These are phyloP conservation scores for Xiphophorus maculatus DNA, from an alignment of 2,113 vertebrate genomes.

Conservation along the genomic window DNA sequence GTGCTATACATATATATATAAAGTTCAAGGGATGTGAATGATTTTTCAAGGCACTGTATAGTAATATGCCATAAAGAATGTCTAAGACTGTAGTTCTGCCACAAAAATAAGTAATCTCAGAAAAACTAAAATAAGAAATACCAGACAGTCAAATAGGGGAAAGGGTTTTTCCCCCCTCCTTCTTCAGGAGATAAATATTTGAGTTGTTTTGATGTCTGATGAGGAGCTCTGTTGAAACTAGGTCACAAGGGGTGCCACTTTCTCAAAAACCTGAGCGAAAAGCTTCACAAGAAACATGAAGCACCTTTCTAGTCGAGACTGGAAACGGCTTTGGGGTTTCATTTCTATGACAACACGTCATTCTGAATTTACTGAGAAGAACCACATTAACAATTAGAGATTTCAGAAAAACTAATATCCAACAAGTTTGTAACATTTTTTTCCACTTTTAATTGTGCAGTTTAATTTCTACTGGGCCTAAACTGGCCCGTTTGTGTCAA, in stretches of 20 bases:
- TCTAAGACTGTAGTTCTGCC: slow-evolving; percentile 24
- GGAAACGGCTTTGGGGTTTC: slow-evolving; percentile 20
- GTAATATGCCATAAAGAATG: background rate
- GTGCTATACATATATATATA: too few species aligned
- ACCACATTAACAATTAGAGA: slow-evolving; percentile 16
- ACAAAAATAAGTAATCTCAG: slow-evolving; percentile 24
- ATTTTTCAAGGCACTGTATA: background rate
- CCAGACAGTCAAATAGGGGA: slow-evolving; percentile 21
- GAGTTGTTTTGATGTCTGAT: slow-evolving; percentile 60
- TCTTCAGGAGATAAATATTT: slow-evolving; percentile 29
- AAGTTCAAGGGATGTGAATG: background rate
- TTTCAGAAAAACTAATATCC: slow-evolving; percentile 16
- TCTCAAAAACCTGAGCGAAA: slow-evolving; percentile 45
- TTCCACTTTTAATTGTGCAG: slow-evolving; percentile 12
- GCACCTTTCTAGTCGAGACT: slow-evolving; percentile 36
- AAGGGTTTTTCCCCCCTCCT: background rate
- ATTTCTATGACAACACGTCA: slow-evolving; percentile 40
- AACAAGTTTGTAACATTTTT: slow-evolving; percentile 10
- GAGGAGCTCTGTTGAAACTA: slow-evolving; percentile 56
- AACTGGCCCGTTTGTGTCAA: slow-evolving; percentile 23
- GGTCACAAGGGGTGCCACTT: slow-evolving; percentile 60
- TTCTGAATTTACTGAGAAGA: slow-evolving; percentile 1
- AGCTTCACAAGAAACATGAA: slow-evolving; percentile 47
- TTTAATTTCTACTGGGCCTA: slow-evolving; percentile 15
- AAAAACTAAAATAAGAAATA: slow-evolving; percentile 44